Conservation (phyloP, 2,888 invertebrate genomes). For the Heterodera filipjevi region DNA sequence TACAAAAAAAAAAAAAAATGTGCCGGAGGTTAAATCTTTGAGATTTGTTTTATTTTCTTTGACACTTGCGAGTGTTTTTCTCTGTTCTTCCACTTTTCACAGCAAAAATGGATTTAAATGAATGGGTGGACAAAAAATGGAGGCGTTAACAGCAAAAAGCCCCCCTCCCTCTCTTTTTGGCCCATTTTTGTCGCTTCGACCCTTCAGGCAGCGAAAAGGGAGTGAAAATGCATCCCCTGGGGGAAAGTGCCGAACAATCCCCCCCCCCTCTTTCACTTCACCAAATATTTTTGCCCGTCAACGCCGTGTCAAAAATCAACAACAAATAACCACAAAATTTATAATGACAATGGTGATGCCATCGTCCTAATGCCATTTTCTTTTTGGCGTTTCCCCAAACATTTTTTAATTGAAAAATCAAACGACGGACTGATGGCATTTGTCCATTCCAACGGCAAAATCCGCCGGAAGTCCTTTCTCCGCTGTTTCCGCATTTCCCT, state of each 20-base stretch:
- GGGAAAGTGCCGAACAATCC: background rate
- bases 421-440: background rate
- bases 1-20: too few species aligned
- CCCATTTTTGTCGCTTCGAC: background rate
- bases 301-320: slow-evolving; percentile 1
- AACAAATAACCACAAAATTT: background rate
- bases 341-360: background rate
- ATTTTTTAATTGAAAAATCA: background rate
- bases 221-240: background rate
- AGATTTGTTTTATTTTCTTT: too few species aligned
- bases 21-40: too few species aligned
- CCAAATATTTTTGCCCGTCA: background rate
- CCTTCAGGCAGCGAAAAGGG: background rate
- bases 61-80: background rate
- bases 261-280: background rate
- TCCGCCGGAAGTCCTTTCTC: background rate
- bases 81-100: background rate
- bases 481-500: background rate
- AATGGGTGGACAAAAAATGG: background rate
- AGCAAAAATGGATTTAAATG: slow-evolving; percentile 2
- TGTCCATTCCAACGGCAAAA: background rate
- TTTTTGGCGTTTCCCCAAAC: too few species aligned
- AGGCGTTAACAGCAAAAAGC: slow-evolving; percentile 3
- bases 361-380: background rate
- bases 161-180: slow-evolving; percentile 4